Conservation (phyloP, 2,888 invertebrate genomes). For the Drosophila merina region DNA sequence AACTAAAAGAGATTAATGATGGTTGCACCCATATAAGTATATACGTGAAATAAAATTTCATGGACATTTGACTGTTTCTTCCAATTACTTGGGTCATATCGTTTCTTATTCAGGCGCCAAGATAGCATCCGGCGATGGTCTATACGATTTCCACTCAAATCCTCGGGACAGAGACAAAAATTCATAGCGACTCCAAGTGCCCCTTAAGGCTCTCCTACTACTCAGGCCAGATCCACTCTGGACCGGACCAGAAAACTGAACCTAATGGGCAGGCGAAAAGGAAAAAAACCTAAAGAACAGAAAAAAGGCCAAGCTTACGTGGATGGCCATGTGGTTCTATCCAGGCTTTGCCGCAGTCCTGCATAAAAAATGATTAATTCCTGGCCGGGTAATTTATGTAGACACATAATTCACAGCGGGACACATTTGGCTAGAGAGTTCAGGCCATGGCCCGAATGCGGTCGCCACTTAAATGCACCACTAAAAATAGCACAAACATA, state of each 20-base stretch:
- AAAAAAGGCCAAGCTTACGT: slow-evolving; percentile 17
- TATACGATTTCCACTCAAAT: slow-evolving; percentile 35
- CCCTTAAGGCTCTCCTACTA: slow-evolving; percentile 36
- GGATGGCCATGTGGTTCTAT: slow-evolving; percentile 12
- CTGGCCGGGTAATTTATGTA: slow-evolving; percentile 80
- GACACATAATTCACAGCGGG: slow-evolving; percentile 81
- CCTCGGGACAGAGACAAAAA: slow-evolving; percentile 61
- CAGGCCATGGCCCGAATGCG: slow-evolving; percentile 61
- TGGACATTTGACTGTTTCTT: slow-evolving; percentile 24
- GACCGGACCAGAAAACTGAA: slow-evolving; percentile 46
- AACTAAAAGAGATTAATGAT: neutral
- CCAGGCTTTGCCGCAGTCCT: slow-evolving; percentile 35
- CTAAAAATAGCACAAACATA: slow-evolving; percentile 70
- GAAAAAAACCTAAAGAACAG: slow-evolving; percentile 1
- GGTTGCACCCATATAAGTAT: neutral
- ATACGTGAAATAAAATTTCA: slow-evolving; percentile 1
- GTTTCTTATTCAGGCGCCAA: slow-evolving; percentile 26
- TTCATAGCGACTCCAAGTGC: slow-evolving; percentile 70
- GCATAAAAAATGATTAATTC: slow-evolving; percentile 82
- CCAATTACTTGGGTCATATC: slow-evolving; percentile 31
- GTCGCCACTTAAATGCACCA: slow-evolving; percentile 73
- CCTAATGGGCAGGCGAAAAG: slow-evolving; percentile 62
- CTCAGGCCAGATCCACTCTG: slow-evolving; percentile 14
- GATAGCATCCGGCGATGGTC: slow-evolving; percentile 22
- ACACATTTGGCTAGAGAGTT: slow-evolving; percentile 77